These are phyloP conservation scores for Dasypus novemcinctus DNA, from an alignment of 2,113 vertebrate species.

Conservation along the genomic window DNA sequence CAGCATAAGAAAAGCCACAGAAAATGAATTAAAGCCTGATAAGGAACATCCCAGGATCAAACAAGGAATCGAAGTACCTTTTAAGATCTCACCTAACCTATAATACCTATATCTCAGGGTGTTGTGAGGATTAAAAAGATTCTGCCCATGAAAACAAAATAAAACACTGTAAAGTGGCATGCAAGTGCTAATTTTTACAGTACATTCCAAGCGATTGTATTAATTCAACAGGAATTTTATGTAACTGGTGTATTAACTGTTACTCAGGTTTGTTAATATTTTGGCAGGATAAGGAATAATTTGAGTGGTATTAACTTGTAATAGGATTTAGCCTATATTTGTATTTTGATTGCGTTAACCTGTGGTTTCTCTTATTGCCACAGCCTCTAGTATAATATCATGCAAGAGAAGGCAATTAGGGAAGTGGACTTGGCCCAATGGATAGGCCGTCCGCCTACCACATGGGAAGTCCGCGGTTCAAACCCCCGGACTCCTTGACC, in stretches of 20 bases:
- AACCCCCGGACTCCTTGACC: no score
- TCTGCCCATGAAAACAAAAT: not conserved
- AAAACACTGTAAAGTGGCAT: not conserved
- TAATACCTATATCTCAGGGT: not conserved
- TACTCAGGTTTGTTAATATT: constrained; percentile 19
- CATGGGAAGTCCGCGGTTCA: no score
- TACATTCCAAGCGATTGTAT: not conserved
- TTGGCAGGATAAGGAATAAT: not conserved
- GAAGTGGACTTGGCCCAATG: no score
- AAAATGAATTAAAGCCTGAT: not conserved
- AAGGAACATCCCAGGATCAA: not conserved
- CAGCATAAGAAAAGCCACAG: not conserved
- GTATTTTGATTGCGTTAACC: constrained; percentile 29
- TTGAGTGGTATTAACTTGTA: constrained; percentile 15
- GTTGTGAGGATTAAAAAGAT: not conserved
- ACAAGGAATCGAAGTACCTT: constrained; percentile 32
- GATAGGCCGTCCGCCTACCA: no score
- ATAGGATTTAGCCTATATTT: not conserved
- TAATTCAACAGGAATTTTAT: constrained; percentile 18
- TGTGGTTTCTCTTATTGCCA: constrained; percentile 5
- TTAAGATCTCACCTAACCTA: not conserved
- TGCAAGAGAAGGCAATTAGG: not conserved
- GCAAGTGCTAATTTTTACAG: not conserved
- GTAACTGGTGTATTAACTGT: not conserved
- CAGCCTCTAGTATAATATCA: not conserved